Conservation (phyloP, 35 echinoderm and acorn worm genomes). For the Stichopus chloronotus region DNA sequence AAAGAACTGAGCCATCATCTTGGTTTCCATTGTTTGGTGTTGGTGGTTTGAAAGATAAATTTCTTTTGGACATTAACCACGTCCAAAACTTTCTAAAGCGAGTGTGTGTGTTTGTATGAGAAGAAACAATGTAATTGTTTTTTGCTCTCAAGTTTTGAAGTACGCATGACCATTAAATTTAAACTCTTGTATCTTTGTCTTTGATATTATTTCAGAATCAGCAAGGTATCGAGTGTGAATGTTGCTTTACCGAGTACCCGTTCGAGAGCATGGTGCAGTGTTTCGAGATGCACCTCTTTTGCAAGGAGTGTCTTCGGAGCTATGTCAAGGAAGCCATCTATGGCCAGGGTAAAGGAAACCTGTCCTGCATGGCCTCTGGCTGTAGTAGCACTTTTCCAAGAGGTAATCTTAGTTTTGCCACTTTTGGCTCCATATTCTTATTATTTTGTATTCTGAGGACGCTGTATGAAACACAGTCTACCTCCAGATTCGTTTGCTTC, state of each 20-base stretch:
- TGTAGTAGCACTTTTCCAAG: slow-evolving; percentile 83
- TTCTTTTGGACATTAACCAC: no score
- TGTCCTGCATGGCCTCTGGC: slow-evolving; percentile 77
- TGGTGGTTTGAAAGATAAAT: no score
- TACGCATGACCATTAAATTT: neutral
- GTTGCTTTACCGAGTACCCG: slow-evolving; percentile 78
- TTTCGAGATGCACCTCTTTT: slow-evolving; percentile 89
- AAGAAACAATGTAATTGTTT: no score
- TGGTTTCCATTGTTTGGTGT: no score
- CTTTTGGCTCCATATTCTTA: neutral
- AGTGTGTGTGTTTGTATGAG: no score
- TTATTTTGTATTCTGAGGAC: no score
- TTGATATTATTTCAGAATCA: slow-evolving; percentile 16
- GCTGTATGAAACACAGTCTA: no score
- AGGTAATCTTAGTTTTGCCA: slow-evolving; percentile 56
- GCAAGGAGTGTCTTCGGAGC: slow-evolving; percentile 66
- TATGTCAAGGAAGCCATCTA: slow-evolving; percentile 78
- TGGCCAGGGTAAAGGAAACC: slow-evolving; percentile 81
- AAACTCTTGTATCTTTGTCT: neutral
- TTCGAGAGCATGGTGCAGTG: slow-evolving; percentile 96
- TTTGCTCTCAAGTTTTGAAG: no score
- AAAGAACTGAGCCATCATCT: no score
- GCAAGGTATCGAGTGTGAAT: slow-evolving; percentile 82
- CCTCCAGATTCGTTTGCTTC: no score
- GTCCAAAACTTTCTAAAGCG: no score